A percentile compares a stretch with the other conserved stretches of the same genome.
These are phyloP conservation scores for Acridotheres tristis DNA, from an alignment of 2,797 vertebrate genomes.

Conservation along the genomic window DNA sequence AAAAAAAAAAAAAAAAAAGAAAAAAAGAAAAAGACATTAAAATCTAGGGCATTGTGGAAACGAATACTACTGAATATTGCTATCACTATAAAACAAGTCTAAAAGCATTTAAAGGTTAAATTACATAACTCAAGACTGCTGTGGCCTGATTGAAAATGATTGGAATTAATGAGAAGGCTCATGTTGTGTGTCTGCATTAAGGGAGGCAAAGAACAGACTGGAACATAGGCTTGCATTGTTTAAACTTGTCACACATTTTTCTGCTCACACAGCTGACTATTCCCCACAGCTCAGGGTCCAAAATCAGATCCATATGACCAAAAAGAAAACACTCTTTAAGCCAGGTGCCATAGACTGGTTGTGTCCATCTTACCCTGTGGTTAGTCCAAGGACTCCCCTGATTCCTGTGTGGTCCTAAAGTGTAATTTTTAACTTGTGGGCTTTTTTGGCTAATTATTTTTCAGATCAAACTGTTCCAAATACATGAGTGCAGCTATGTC, in stretches of 20 bases:
- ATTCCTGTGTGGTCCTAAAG: neutral
- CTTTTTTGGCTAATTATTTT: neutral
- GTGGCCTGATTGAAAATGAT: neutral
- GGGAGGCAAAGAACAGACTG: neutral
- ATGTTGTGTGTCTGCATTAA: neutral
- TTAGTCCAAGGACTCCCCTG: neutral
- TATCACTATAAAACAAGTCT: neutral
- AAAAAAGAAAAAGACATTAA: neutral
- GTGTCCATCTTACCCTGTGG: neutral
- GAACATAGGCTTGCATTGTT: neutral
- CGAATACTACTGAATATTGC: neutral
- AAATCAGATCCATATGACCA: neutral
- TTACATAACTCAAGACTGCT: neutral
- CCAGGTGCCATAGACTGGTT: neutral
- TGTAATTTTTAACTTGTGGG: neutral
- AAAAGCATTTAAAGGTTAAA: conserved; percentile 30
- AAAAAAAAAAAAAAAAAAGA: too few relatives aligned
- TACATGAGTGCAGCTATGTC: neutral
- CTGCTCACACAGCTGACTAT: neutral
- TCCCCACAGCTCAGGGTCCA: neutral
- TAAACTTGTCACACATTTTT: neutral
- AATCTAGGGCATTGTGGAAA: neutral
- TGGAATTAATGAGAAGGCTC: neutral
- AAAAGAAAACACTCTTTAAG: neutral
- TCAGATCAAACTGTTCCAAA: neutral